Conservation (phyloP, 1,140 invertebrate genomes). For the Sinonovacula constricta region DNA sequence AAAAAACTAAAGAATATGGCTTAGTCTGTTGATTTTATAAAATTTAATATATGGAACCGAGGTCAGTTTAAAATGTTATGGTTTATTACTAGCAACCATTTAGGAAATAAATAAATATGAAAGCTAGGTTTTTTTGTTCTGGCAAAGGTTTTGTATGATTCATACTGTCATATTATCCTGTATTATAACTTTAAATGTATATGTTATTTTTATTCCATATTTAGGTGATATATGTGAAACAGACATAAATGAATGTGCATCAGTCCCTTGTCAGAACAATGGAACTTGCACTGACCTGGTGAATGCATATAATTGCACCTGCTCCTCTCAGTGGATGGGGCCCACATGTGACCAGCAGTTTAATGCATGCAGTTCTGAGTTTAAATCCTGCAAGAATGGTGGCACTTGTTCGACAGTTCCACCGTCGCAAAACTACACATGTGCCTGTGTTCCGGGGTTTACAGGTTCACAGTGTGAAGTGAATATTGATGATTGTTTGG, state of each 20-base stretch:
- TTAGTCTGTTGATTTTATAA: neutral
- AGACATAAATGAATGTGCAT: conserved; percentile 59
- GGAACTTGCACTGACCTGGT: conserved; percentile 84
- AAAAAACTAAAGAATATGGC: neutral
- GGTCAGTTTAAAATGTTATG: neutral
- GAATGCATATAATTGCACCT: conserved; percentile 83
- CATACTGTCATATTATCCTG: too few relatives aligned
- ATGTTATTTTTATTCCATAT: conserved; percentile 9
- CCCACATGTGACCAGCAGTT: conserved; percentile 43
- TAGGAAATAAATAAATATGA: too few relatives aligned
- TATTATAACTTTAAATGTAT: too few relatives aligned
- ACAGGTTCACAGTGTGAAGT: conserved; percentile 67
- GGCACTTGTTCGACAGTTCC: conserved; percentile 42
- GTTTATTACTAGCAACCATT: neutral
- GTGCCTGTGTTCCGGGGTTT: conserved; percentile 65
- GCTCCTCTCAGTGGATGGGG: conserved; percentile 64
- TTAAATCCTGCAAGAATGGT: conserved; percentile 35
- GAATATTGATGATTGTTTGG: conserved; percentile 65
- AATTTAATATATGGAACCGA: neutral
- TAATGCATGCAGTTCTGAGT: conserved; percentile 47
- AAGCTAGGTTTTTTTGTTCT: too few relatives aligned
- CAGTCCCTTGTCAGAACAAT: conserved; percentile 78
- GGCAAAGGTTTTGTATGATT: too few relatives aligned
- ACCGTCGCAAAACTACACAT: conserved; percentile 55
- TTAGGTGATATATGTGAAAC: conserved; percentile 50